Conservation (phyloP, 2,797 vertebrate genomes). For the Phyllotis vaccarum region DNA sequence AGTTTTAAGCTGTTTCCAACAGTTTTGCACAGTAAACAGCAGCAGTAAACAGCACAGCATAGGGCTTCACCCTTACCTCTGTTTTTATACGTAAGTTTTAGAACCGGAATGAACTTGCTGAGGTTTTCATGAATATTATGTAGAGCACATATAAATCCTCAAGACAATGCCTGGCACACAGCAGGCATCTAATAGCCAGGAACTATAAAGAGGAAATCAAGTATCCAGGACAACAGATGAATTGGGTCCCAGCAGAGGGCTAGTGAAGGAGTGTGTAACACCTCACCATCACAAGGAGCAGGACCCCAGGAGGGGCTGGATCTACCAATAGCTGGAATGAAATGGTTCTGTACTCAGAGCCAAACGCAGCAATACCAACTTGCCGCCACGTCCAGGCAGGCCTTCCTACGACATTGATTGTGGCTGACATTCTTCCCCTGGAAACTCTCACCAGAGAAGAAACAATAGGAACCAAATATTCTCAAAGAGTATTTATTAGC, state of each 20-base stretch:
- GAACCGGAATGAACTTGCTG: background rate
- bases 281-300: background rate
- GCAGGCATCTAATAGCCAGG: background rate
- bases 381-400: rapidly evolving
- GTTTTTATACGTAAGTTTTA: slow-evolving; percentile 32
- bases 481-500: slow-evolving; percentile 70
- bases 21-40: background rate
- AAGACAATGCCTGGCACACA: background rate
- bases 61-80: background rate
- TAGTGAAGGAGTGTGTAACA: rapidly evolving
- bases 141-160: background rate
- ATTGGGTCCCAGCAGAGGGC: background rate
- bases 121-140: slow-evolving; percentile 1
- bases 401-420: background rate
- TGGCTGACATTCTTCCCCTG: rapidly evolving
- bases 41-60: background rate
- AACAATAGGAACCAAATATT: background rate
- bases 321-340: background rate
- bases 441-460: background rate
- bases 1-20: background rate
- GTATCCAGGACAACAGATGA: background rate
- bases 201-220: background rate
- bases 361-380: rapidly evolving
- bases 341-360: background rate
- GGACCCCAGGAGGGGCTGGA: background rate